These are phyloP conservation scores for Leucophora obtusa DNA, from an alignment of 2,888 invertebrate species.

Conservation along the genomic window DNA sequence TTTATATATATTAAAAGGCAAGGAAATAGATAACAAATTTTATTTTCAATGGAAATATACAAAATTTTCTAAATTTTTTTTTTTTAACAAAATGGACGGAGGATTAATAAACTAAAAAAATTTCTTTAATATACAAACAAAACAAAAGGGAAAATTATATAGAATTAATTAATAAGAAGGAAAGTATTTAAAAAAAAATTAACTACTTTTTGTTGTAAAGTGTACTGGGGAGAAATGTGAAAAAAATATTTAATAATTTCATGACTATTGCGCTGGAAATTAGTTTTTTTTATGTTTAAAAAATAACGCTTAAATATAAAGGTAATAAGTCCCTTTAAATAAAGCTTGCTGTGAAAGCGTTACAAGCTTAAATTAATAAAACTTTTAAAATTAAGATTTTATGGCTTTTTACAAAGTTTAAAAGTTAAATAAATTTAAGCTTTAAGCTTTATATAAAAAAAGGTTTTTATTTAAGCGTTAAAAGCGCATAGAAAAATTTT, in stretches of 20 bases:
- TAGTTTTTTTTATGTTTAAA: background rate
- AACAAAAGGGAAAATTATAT: constrained; percentile 39
- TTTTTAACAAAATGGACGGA: background rate
- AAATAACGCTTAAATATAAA: constrained; percentile 6
- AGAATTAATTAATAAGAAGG: constrained; percentile 40
- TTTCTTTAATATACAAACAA: constrained; percentile 66
- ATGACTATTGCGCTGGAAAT: constrained; percentile 66
- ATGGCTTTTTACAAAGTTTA: constrained; percentile 46
- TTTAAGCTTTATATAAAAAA: constrained; percentile 1
- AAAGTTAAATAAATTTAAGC: constrained; percentile 25
- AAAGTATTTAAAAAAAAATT: constrained; percentile 46
- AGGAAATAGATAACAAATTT: constrained; percentile 2
- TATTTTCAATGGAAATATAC: background rate
- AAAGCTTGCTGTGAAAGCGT: constrained; percentile 18
- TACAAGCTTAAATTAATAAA: constrained; percentile 7
- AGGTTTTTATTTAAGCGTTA: constrained; percentile 23
- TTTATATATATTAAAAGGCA: constrained; percentile 14
- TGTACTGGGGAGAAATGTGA: constrained; percentile 38
- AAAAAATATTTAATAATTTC: constrained; percentile 62
- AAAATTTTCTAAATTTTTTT: background rate
- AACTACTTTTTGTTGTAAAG: constrained; percentile 58
- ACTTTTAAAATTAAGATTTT: constrained; percentile 14
- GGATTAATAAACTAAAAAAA: constrained; percentile 3
- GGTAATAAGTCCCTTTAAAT: background rate
- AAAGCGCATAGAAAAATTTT: constrained; percentile 38